These are phyloP conservation scores for Caenorhabditis briggsae DNA, from an alignment of 1,140 invertebrate genomes.

Conservation along the genomic window DNA sequence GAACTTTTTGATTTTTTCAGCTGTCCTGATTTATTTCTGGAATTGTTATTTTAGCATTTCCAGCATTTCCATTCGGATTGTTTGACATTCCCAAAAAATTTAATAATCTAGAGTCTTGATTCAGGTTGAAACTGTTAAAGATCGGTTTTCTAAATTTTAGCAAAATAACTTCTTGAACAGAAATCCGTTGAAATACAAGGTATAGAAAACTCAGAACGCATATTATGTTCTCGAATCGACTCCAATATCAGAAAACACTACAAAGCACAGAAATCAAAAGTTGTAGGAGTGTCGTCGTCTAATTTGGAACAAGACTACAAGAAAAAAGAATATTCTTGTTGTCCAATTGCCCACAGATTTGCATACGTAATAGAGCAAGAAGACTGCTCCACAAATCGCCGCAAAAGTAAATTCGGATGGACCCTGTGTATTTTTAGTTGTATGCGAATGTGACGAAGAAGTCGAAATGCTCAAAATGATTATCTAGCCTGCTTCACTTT, in stretches of 20 bases:
- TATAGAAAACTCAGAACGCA: too few species aligned
- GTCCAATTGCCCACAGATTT: conserved; percentile 20
- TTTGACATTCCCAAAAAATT: too few species aligned
- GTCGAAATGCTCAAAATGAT: conserved; percentile 47
- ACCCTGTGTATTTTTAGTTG: conserved; percentile 8
- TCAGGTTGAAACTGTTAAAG: too few species aligned
- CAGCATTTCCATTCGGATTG: too few species aligned
- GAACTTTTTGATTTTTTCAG: too few species aligned
- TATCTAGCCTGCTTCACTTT: neutral
- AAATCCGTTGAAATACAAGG: too few species aligned
- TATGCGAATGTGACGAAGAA: conserved; percentile 27
- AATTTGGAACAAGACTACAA: too few species aligned
- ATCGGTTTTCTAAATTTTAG: too few species aligned
- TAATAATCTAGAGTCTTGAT: too few species aligned
- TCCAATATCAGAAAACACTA: neutral
- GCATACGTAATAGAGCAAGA: conserved; percentile 36
- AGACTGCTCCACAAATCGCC: neutral
- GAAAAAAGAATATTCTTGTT: neutral
- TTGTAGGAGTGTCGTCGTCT: neutral
- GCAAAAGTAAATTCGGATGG: conserved; percentile 1
- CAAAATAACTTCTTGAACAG: too few species aligned
- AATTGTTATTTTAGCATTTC: too few species aligned
- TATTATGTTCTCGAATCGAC: neutral
- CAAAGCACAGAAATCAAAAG: conserved; percentile 30
- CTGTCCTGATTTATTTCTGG: too few species aligned